These are phyloP conservation scores for Tragelaphus imberbis DNA, from an alignment of 2,113 vertebrate genomes.

Conservation along the genomic window DNA sequence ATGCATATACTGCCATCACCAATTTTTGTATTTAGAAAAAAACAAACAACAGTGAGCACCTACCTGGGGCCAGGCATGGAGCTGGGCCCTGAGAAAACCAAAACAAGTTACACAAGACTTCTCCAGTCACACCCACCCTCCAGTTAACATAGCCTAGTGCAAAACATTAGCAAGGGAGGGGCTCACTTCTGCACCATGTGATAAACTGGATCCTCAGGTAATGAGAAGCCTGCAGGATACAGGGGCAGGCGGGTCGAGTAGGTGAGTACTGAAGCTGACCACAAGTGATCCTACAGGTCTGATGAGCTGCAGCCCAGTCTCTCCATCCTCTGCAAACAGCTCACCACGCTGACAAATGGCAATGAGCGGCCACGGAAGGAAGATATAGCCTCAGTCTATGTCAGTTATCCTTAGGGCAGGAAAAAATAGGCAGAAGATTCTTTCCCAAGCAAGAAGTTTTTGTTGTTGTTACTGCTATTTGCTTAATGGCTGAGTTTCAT, in stretches of 20 bases:
- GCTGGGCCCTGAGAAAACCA: not conserved
- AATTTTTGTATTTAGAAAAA: not conserved
- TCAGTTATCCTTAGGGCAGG: not conserved
- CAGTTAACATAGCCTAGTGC: not conserved
- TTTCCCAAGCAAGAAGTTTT: not conserved
- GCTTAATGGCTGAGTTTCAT: not conserved
- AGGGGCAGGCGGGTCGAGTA: fast-evolving
- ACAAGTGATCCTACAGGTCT: not conserved
- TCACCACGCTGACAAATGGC: not conserved
- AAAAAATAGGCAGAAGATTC: not conserved
- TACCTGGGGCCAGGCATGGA: not conserved
- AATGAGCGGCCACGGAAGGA: not conserved
- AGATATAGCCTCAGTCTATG: not conserved
- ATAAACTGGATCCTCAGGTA: not conserved
- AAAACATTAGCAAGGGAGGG: not conserved
- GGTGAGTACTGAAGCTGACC: not conserved
- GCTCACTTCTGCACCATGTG: not conserved
- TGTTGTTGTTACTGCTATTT: not conserved
- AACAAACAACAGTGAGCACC: not conserved
- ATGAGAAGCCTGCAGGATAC: not conserved
- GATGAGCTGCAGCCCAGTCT: not conserved
- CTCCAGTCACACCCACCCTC: fast-evolving
- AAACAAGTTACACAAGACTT: not conserved
- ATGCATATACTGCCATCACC: not conserved
- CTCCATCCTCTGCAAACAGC: not conserved